Evolutionary conservation across 2,797 vertebrate genomes (phyloP).

Genomic region (Ptychobarbus kaznakovi): DNA sequence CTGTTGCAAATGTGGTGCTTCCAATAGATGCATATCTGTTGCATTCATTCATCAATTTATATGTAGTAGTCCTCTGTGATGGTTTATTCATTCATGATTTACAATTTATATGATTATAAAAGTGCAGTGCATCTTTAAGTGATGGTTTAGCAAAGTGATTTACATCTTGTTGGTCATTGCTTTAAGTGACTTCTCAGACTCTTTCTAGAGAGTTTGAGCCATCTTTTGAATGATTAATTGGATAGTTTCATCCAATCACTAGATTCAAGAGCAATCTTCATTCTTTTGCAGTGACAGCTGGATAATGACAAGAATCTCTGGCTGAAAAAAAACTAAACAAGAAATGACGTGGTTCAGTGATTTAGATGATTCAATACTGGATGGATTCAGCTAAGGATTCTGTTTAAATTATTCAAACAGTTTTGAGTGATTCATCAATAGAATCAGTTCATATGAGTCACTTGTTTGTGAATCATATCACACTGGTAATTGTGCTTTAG

Average conservation of each 20-base stretch:
- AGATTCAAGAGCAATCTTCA: conserved; percentile 19
- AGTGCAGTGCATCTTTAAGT: neutral
- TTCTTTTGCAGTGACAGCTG: neutral
- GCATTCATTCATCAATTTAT: conserved; percentile 21
- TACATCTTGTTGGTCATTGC: neutral
- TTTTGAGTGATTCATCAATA: neutral
- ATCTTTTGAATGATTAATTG: neutral
- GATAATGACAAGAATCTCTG: neutral
- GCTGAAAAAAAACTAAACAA: neutral
- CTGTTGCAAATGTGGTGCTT: neutral
- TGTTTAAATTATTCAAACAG: neutral
- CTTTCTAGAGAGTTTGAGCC: neutral
- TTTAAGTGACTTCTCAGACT: conserved; percentile 18
- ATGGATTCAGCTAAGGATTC: neutral
- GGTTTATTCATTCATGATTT: conserved; percentile 8
- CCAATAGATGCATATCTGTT: neutral
- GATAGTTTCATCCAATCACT: conserved; percentile 1
- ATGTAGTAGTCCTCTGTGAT: neutral
- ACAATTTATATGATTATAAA: conserved; percentile 35
- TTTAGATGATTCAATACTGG: neutral
- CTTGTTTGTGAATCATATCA: neutral
- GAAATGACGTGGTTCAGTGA: neutral
- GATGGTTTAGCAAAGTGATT: too few species aligned
- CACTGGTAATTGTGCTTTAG: neutral
- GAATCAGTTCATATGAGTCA: neutral